Evolutionary conservation across 1,140 invertebrate species (phyloP), one percentile per base, ranked within the genome.

Genomic region (Drosophila mauritiana): DNA sequence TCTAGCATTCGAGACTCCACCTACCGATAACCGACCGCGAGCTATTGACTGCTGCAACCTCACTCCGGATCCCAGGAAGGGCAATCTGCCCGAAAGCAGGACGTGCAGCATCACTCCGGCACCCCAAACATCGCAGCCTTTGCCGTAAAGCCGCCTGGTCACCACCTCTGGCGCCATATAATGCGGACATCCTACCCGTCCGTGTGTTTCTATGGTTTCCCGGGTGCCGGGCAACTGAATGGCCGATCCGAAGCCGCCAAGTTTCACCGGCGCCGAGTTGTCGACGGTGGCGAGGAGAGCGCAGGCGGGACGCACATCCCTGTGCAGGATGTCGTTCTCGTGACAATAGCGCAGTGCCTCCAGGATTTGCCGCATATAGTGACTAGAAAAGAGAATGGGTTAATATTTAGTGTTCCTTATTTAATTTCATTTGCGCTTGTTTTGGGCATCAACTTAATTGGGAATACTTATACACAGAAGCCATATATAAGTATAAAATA

Each of bases 91-190:
- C 58, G 97, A 97, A 3, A 99, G 94, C 39, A 99, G 94, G 20
- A 99, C 95, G 92, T 99, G 98, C 22, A 99, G 93, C 53, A 99
- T 94, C 53, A 99, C 97, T 3, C 98, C 98, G 52, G 97, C 97
- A 25, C 98, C 97, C 98, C 98, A 99, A 55, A 99, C 97, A 92
- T 99, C 98, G 55, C 98, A 98, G 0, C 98, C 96, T 91, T 99
- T 99, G n/a, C 98, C 98, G 93, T 99, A 99, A 64, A 96, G 94
- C 92, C 97, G 95, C 82, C 96, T 94, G 54, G 97, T 95, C 25
- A 99, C 96, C 64, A 99, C 96, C 94, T 99, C 98, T 8, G 99
- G 98, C 22, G 98, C 97, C 97, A 99, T 99, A 92, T 98, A 99
- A 91, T 98, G 97, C 22, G 98, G 97, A 68, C 97, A 98, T 46